These are phyloP conservation scores for Toxotes lorentzi DNA, from an alignment of 2,797 vertebrate species.

Conservation along the genomic window DNA sequence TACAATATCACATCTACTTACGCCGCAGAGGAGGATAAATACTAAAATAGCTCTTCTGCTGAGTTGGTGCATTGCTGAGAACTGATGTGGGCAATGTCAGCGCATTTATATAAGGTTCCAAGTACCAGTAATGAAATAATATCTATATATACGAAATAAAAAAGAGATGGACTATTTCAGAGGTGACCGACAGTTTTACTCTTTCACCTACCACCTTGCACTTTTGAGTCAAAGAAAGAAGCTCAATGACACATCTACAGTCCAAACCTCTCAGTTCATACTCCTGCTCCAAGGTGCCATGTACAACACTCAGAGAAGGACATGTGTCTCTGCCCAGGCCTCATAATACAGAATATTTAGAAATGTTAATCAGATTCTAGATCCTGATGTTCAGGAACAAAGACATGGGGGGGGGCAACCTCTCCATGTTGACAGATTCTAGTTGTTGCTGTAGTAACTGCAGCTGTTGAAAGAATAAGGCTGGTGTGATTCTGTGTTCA, in stretches of 20 bases:
- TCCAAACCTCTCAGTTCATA: neutral
- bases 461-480: no score
- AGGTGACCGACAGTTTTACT: neutral
- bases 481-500: no score
- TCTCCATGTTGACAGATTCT: no score
- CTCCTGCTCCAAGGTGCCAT: neutral
- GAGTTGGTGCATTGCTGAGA: neutral
- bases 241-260: neutral
- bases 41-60: conserved; percentile 31
- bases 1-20: neutral
- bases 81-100: neutral
- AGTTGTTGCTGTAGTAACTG: no score
- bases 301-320: neutral
- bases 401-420: no score
- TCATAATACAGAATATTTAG: no score
- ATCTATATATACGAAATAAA: neutral
- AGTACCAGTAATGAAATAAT: neutral
- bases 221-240: conserved; percentile 6
- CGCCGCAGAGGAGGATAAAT: conserved; percentile 3
- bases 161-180: no score
- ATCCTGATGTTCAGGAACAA: no score
- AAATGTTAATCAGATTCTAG: no score
- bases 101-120: neutral
- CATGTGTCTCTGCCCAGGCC: no score
- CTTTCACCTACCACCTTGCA: neutral